phyloP scores from a whole-genome alignment of 2,888 invertebrate species.

The Tenthredo livida region DNA sequence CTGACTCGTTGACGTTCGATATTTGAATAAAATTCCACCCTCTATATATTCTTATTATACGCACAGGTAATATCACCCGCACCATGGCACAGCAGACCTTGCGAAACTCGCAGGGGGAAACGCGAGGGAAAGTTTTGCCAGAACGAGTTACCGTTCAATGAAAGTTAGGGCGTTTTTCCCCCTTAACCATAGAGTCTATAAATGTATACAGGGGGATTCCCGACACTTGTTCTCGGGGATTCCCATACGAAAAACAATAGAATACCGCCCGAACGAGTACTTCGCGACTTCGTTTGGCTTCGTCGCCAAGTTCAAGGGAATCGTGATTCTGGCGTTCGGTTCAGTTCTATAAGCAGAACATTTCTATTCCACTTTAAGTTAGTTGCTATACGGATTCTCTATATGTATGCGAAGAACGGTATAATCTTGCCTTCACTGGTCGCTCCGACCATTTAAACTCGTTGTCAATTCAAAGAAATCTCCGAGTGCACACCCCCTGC shows the following conservation, averaged over 20 bases:
- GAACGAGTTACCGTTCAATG: slow-evolving; percentile 33
- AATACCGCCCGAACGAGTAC: slow-evolving; percentile 21
- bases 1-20: slow-evolving; percentile 10
- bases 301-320: slow-evolving; percentile 38
- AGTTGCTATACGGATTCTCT: not conserved
- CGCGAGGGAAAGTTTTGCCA: not conserved
- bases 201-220: slow-evolving; percentile 26
- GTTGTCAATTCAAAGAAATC: not conserved
- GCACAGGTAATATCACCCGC: slow-evolving; percentile 18
- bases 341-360: slow-evolving; percentile 28
- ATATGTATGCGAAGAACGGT: not conserved
- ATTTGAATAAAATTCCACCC: slow-evolving; percentile 36
- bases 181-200: not conserved
- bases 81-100: not conserved
- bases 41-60: slow-evolving; percentile 32
- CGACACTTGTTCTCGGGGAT: slow-evolving; percentile 25
- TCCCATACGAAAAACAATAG: slow-evolving; percentile 31
- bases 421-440: not conserved
- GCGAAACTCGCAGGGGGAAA: not conserved
- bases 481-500: not conserved
- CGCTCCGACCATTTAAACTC: not conserved
- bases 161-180: not conserved
- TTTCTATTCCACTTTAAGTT: slow-evolving; percentile 39
- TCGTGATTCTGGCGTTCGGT: slow-evolving; percentile 25
- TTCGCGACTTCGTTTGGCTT: slow-evolving; percentile 25